phyloP scores from a whole-genome alignment of 2,113 vertebrate genomes.

The Kobus ellipsiprymnus region DNA sequence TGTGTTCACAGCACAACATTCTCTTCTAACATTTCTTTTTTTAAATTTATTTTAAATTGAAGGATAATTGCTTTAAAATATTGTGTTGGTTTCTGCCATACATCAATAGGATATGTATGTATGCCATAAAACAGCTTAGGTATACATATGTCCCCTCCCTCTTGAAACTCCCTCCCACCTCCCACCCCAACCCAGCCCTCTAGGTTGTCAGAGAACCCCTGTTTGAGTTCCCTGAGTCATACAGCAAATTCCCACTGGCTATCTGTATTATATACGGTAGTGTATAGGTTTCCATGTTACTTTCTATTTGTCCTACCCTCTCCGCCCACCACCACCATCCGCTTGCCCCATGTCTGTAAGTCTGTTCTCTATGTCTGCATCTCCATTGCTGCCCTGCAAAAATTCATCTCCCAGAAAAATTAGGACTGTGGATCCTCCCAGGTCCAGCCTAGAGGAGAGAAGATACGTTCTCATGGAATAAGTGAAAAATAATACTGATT shows the following conservation, averaged over 20 bases:
- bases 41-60: neutral
- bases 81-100: neutral
- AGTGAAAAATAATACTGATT: constrained; percentile 10
- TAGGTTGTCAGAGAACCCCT: neutral
- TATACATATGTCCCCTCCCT: neutral
- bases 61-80: neutral
- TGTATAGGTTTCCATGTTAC: neutral
- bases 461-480: neutral
- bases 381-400: neutral
- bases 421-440: neutral
- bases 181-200: neutral
- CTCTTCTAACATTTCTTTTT: neutral
- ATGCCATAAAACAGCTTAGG: neutral
- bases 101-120: neutral
- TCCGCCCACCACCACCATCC: neutral
- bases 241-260: neutral
- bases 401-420: neutral
- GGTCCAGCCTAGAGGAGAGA: neutral
- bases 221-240: neutral
- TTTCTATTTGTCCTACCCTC: neutral
- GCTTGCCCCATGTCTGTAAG: neutral
- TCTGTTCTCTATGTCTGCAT: neutral
- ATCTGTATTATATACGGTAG: neutral
- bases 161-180: neutral
- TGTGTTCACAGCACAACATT: neutral